Conservation (phyloP, 2,888 invertebrate genomes). For the Eledone cirrhosa region DNA sequence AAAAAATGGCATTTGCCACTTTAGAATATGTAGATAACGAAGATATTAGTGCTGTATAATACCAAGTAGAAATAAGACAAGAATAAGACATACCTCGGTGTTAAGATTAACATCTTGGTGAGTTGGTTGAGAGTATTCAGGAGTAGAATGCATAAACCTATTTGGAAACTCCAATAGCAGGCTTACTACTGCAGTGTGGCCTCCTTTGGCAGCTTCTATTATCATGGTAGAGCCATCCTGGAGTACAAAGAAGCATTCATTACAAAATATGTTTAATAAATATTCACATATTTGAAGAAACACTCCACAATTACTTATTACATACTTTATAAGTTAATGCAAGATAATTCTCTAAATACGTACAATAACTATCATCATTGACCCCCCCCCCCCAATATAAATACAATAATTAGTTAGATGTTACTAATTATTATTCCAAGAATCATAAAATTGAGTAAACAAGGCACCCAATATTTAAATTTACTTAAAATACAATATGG, state of each 20-base stretch:
- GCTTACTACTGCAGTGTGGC: slow-evolving; percentile 94
- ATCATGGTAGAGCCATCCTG: slow-evolving; percentile 97
- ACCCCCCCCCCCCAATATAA: no score
- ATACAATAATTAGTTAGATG: no score
- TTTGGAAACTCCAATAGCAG: slow-evolving; percentile 93
- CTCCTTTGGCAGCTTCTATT: slow-evolving; percentile 97
- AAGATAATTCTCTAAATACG: background rate
- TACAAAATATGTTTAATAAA: background rate
- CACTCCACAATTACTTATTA: background rate
- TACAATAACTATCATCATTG: background rate
- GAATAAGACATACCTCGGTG: slow-evolving; percentile 15
- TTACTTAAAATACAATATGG: no score
- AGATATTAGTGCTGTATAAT: no score
- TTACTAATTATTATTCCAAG: no score
- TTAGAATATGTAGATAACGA: no score
- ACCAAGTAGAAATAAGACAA: background rate
- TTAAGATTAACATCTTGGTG: slow-evolving; percentile 19
- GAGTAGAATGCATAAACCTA: slow-evolving; percentile 44
- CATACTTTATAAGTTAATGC: background rate
- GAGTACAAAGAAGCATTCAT: slow-evolving; percentile 62
- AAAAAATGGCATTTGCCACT: no score
- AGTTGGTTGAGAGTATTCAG: slow-evolving; percentile 39
- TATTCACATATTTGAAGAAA: background rate
- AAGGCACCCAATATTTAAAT: no score
- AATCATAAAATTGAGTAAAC: no score